These are phyloP conservation scores for Upupa epops DNA, from an alignment of 2,113 vertebrate genomes.

Conservation along the genomic window DNA sequence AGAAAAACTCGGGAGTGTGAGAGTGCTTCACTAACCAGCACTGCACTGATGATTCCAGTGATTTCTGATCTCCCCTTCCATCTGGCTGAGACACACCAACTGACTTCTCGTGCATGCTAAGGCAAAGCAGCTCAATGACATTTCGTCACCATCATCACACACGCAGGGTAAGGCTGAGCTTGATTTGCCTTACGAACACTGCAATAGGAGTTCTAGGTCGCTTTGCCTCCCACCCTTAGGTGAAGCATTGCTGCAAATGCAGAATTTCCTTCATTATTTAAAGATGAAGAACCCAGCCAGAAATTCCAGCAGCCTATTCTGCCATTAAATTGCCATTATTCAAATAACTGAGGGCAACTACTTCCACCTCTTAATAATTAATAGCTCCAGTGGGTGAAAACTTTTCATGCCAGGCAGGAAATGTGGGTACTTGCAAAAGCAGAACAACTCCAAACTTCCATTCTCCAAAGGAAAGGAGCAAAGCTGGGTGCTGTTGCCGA, in stretches of 20 bases:
- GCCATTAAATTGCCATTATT: neutral
- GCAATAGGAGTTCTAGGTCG: neutral
- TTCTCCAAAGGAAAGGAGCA: neutral
- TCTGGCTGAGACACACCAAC: neutral
- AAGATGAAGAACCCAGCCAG: neutral
- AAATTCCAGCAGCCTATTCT: neutral
- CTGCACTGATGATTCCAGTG: neutral
- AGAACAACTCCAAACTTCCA: neutral
- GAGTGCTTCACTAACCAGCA: neutral
- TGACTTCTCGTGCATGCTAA: neutral
- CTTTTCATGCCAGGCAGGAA: neutral
- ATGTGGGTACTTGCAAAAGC: neutral
- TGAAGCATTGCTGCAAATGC: neutral
- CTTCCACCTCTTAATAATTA: conserved; percentile 4
- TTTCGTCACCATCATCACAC: neutral
- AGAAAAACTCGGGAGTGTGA: neutral
- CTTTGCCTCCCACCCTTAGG: neutral
- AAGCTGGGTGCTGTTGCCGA: too few relatives aligned
- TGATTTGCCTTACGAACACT: neutral
- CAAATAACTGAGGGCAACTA: neutral
- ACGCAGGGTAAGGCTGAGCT: neutral
- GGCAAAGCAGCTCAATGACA: neutral
- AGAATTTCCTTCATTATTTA: neutral
- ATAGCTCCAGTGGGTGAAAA: neutral
- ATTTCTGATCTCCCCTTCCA: neutral